Evolutionary conservation across 1,140 invertebrate genomes (phyloP).

Genomic region (Amphibalanus amphitrite): DNA sequence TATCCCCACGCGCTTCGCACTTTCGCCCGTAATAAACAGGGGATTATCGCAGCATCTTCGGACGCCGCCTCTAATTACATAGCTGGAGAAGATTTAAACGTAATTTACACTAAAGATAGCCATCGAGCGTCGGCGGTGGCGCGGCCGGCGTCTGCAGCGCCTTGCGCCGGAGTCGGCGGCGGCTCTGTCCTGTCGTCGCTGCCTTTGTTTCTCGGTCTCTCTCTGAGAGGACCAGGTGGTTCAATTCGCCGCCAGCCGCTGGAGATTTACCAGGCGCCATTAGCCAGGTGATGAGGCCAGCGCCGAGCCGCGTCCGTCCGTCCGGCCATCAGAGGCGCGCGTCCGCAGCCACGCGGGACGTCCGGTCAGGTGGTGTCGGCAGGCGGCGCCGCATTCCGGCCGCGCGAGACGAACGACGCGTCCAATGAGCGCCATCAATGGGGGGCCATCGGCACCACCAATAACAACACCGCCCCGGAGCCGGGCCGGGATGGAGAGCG

Average conservation of each 20-base stretch:
- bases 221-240: background rate
- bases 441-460: too few relatives aligned
- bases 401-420: too few relatives aligned
- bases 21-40: background rate
- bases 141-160: too few relatives aligned
- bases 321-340: too few relatives aligned
- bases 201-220: background rate
- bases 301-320: too few relatives aligned
- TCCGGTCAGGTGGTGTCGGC: too few relatives aligned
- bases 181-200: background rate
- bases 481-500: too few relatives aligned
- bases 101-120: slow-evolving; percentile 2
- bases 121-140: background rate
- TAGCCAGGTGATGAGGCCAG: background rate
- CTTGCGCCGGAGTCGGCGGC: too few relatives aligned
- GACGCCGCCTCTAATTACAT: background rate
- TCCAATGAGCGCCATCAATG: too few relatives aligned
- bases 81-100: background rate
- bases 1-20: background rate
- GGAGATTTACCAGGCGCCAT: background rate
- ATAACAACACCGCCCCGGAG: too few relatives aligned
- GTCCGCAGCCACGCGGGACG: too few relatives aligned
- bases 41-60: background rate
- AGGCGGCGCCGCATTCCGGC: too few relatives aligned
- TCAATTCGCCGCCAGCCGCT: background rate